A percentile compares a stretch with the other conserved stretches of the same genome.
phyloP scores from a whole-genome alignment of 2,888 invertebrate genomes.

The Melanophora roralis region DNA sequence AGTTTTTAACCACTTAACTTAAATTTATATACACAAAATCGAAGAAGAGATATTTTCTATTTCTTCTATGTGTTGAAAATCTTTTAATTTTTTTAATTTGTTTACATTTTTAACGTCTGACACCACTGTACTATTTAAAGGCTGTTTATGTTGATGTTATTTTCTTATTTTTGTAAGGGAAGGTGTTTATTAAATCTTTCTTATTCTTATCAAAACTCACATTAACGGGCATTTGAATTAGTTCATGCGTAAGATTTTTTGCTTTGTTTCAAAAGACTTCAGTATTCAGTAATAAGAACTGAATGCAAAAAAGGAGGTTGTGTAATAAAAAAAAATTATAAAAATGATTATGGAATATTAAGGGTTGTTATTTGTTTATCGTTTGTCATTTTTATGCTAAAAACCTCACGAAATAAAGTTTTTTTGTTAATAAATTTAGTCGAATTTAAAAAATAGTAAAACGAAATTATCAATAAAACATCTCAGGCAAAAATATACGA shows the following conservation, averaged over 20 bases:
- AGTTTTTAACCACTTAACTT: no score
- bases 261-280: constrained; percentile 23
- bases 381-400: constrained; percentile 30
- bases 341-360: constrained; percentile 17
- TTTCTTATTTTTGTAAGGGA: constrained; percentile 3
- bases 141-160: neutral
- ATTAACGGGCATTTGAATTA: constrained; percentile 35
- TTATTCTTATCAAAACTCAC: constrained; percentile 17
- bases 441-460: no score
- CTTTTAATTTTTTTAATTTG: no score
- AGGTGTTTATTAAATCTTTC: constrained; percentile 36
- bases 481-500: no score
- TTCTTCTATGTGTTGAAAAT: no score
- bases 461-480: no score
- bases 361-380: constrained; percentile 33
- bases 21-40: no score
- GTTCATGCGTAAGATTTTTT: constrained; percentile 50
- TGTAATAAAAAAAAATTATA: constrained; percentile 24
- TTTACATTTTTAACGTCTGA: neutral
- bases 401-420: constrained; percentile 18
- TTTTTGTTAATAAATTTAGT: neutral
- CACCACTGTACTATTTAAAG: neutral
- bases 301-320: constrained; percentile 8
- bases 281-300: constrained; percentile 29
- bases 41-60: no score